Evolutionary conservation across 2,113 vertebrate species (phyloP).

Genomic region (Gallinago undulata): DNA sequence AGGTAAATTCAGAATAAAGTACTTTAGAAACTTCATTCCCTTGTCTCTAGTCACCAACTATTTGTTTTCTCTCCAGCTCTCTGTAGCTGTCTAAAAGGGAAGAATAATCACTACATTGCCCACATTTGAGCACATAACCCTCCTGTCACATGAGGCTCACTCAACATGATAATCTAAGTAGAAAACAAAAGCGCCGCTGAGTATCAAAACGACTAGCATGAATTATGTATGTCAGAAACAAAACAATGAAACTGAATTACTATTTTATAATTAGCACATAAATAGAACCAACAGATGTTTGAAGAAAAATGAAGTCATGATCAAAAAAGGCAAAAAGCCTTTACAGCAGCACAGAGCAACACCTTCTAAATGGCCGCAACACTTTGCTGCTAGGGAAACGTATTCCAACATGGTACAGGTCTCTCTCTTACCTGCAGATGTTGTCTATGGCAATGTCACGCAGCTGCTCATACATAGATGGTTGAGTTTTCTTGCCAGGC

Average conservation of each 20-base stretch:
- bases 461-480: conserved; percentile 96
- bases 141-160: background rate
- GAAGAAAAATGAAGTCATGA: background rate
- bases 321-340: background rate
- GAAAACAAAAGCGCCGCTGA: background rate
- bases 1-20: background rate
- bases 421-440: conserved; percentile 87
- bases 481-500: conserved; percentile 86
- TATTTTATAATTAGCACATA: background rate
- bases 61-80: background rate
- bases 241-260: background rate
- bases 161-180: background rate
- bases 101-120: background rate
- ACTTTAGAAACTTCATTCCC: background rate
- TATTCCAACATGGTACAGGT: fast-evolving
- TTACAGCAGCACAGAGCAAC: background rate
- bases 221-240: background rate
- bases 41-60: background rate
- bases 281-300: background rate
- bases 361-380: background rate
- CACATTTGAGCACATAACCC: background rate
- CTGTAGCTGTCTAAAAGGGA: background rate
- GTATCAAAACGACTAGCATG: background rate
- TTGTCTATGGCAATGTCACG: conserved; percentile 95
- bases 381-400: fast-evolving